Percentiles rank a stretch among this genome's conserved stretches.
Conservation (phyloP, 2,797 vertebrate genomes). For the Falco cherrug region DNA sequence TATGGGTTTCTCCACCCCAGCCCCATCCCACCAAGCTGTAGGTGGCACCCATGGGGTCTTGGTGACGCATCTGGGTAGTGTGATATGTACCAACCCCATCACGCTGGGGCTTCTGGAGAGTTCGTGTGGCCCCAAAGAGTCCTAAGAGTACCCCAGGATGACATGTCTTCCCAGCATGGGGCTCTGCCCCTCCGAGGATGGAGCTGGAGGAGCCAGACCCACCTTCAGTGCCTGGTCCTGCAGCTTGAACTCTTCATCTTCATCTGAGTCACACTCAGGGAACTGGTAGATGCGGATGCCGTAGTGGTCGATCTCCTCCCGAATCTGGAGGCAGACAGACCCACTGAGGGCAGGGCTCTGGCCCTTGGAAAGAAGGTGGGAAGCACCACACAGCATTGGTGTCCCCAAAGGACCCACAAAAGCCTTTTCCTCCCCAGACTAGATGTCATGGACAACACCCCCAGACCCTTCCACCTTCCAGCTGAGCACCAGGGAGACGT, state of each 20-base stretch:
- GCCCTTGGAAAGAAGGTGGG: neutral
- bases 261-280: neutral
- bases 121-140: neutral
- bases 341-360: neutral
- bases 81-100: neutral
- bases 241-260: slow-evolving; percentile 32
- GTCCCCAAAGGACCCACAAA: neutral
- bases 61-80: accelerated
- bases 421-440: neutral
- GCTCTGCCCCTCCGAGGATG: neutral
- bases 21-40: neutral
- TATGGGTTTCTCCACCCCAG: neutral
- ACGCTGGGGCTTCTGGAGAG: neutral
- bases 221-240: slow-evolving; percentile 31
- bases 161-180: accelerated
- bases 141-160: neutral
- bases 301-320: neutral
- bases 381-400: neutral
- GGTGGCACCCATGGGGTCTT: neutral
- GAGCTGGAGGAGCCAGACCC: neutral
- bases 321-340: neutral
- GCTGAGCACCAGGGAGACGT: neutral
- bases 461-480: neutral
- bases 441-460: neutral
- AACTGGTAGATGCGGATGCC: slow-evolving; percentile 18